Conservation (phyloP, 1,140 invertebrate genomes). For the Pentalonia nigronervosa region DNA sequence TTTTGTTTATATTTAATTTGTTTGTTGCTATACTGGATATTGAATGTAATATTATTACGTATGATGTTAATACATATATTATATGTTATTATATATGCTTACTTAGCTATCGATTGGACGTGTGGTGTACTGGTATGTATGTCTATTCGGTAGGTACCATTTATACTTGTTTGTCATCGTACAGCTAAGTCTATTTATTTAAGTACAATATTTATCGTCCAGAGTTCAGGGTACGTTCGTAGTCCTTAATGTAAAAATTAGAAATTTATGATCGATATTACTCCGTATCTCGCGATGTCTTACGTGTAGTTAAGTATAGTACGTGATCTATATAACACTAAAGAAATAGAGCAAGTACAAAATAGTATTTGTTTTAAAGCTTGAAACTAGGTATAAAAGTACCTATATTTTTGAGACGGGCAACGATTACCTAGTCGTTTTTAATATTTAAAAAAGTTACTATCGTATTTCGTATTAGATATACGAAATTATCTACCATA, state of each 20-base stretch:
- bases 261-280: not conserved
- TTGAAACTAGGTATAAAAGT: not conserved
- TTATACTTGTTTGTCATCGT: not conserved
- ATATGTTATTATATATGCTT: not conserved
- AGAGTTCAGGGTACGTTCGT: too few species aligned
- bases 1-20: constrained; percentile 3
- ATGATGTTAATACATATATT: not conserved
- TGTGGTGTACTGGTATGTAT: not conserved
- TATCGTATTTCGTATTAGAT: not conserved
- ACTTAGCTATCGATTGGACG: not conserved
- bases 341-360: not conserved
- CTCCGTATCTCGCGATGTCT: not conserved
- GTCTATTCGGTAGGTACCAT: not conserved
- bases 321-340: too few species aligned
- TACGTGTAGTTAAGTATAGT: not conserved
- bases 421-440: not conserved
- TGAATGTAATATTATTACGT: not conserved
- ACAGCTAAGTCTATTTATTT: not conserved
- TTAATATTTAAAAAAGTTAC: not conserved
- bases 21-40: constrained; percentile 10
- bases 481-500: not conserved
- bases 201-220: too few species aligned
- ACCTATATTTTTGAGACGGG: not conserved
- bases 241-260: not conserved
- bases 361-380: not conserved